Conservation (phyloP, 2,797 vertebrate species). For the Momotus momota region DNA sequence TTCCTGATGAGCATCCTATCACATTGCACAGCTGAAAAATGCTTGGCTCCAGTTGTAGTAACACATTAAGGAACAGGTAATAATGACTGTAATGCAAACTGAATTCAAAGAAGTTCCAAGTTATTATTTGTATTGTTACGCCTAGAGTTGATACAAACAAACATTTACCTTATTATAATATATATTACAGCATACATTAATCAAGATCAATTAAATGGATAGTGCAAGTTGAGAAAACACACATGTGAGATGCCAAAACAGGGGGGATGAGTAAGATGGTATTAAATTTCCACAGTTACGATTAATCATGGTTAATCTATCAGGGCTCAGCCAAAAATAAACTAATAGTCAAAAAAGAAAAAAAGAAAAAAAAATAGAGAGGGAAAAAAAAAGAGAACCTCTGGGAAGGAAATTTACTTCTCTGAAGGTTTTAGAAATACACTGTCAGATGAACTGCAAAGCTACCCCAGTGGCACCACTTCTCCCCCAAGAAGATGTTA, state of each 20-base stretch:
- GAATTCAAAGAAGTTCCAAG: constrained; percentile 65
- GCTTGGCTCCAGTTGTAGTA: constrained; percentile 17
- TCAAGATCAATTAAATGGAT: constrained; percentile 66
- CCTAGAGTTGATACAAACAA: constrained; percentile 60
- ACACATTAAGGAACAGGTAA: constrained; percentile 59
- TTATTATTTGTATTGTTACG: constrained; percentile 64
- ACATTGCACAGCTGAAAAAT: constrained; percentile 40
- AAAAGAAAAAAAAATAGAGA: background rate
- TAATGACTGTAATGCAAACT: constrained; percentile 60
- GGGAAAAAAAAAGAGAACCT: background rate
- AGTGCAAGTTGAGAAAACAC: constrained; percentile 36
- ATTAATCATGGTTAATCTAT: constrained; percentile 61
- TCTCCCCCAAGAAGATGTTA: constrained; percentile 63
- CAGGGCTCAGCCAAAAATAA: constrained; percentile 51
- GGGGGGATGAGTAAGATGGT: constrained; percentile 45
- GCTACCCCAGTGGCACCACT: constrained; percentile 41
- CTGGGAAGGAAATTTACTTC: constrained; percentile 7
- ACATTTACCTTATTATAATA: constrained; percentile 67
- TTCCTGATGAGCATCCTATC: constrained; percentile 49
- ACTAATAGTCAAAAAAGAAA: background rate
- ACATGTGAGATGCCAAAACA: constrained; percentile 24
- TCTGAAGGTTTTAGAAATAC: constrained; percentile 50
- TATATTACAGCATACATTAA: constrained; percentile 63
- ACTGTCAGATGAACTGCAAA: constrained; percentile 50
- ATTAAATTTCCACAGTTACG: constrained; percentile 58